Base-by-base conservation (phyloP, 2,888 invertebrate genomes). In the Noctua pronuba region DNA sequence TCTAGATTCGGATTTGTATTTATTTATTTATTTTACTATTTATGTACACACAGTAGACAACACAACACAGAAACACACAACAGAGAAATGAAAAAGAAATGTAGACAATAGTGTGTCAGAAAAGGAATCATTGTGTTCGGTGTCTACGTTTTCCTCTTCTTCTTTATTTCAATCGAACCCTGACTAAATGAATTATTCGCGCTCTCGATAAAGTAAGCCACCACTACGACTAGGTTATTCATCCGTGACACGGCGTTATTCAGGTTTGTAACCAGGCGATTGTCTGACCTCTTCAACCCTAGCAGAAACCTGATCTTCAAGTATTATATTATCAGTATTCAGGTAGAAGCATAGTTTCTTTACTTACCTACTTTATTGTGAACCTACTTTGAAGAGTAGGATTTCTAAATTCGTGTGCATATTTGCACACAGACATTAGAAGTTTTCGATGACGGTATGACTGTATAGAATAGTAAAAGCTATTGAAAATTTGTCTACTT, bases 251-350 rank as follows among this genome's bases (percentile, higher is more conserved):
- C 52, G 58, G 49, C 69, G 49, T 58, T 69, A 80, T 80, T 86
- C 76, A 75, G 66, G 80, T 86, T 85, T 85, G 16, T 46, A 76
- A 79, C 66, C 70, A 79, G 71, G 64, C 65, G 49, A 64, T 62
- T 86, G 52, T 71, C 84, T 86, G 84, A 86, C 79, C 84, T 83
- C 83, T 62, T 73, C 75, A 83, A 84, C 86, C 79, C 79, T 75
- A 16, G 7, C 46, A 70, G 75, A 76, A 84, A 86, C 84, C 75
- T 65, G 84, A 86, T 73, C 60, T 71, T 76, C 64, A 18, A 72
- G 65, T 78, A 82, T 68, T 77, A 55, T 75, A 66, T 60, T 75
- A 86, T 83, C 46, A 71, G 41, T 73, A 49, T 66, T 70, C 73
- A 68, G 71, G 55, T 74, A 72, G 52, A 82, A 21, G 64, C 70